Conservation (phyloP, 1,140 invertebrate genomes). For the Scylla paramamosain region DNA sequence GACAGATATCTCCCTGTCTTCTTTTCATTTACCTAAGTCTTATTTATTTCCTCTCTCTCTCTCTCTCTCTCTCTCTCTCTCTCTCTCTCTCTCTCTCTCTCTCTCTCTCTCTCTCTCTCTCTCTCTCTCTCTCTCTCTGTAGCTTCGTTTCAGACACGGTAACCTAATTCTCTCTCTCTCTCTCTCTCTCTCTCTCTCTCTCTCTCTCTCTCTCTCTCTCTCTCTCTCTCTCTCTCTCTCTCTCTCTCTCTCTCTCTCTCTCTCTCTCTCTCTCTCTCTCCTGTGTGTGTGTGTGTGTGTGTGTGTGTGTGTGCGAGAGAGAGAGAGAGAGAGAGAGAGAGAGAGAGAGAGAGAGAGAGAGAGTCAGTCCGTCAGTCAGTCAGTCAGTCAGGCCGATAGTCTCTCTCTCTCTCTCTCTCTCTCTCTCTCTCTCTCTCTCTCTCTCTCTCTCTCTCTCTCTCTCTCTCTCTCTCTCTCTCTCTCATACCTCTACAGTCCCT, state of each 20-base stretch:
- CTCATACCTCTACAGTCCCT: no score
- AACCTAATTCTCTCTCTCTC: not conserved
- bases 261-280: conserved; percentile 12
- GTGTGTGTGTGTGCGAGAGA: no score
- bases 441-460: conserved; percentile 13
- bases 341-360: no score
- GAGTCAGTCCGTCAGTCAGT: no score
- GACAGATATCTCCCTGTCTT: no score
- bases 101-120: conserved; percentile 9
- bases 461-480: conserved; percentile 30
- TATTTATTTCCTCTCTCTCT: conserved; percentile 18
- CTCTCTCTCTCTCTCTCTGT: not conserved
- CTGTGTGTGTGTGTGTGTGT: no score
- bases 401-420: not conserved
- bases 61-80: conserved; percentile 10
- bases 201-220: conserved; percentile 35
- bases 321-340: no score
- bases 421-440: not conserved
- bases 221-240: not conserved
- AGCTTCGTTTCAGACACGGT: no score
- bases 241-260: not conserved
- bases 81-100: not conserved
- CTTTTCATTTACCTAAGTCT: not conserved
- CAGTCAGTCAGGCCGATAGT: no score
- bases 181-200: conserved; percentile 16